Evolutionary conservation across 2,797 vertebrate species (phyloP).

Genomic region (Sebastolobus alascanus): DNA sequence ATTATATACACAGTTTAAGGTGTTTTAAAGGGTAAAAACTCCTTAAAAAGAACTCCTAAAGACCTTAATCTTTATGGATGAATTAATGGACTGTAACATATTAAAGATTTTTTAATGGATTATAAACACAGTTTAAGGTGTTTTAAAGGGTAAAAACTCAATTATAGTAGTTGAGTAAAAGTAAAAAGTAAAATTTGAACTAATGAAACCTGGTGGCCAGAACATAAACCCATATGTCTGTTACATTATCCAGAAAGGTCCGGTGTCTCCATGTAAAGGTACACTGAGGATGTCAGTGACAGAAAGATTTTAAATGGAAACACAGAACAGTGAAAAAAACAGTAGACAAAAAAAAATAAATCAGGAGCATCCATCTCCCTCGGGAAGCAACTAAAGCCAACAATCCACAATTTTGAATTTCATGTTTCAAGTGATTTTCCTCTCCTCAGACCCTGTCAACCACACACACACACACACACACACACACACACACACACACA

Average conservation of each 20-base stretch:
- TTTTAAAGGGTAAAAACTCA: no score
- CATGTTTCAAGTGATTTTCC: constrained; percentile 18
- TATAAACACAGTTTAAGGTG: background rate
- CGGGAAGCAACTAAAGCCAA: background rate
- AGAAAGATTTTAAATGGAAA: background rate
- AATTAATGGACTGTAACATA: background rate
- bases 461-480: constrained; percentile 15
- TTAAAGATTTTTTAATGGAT: background rate
- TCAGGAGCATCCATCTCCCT: background rate
- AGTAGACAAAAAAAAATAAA: background rate
- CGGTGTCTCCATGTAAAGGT: background rate
- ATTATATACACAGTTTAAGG: no score
- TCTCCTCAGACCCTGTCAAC: background rate
- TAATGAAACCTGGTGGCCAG: no score
- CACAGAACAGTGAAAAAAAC: background rate
- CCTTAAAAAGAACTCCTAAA: no score
- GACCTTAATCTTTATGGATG: background rate
- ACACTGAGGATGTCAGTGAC: background rate
- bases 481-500: constrained; percentile 6
- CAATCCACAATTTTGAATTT: constrained; percentile 6
- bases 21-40: no score
- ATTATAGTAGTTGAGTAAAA: no score
- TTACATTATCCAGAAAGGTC: background rate
- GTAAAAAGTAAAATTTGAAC: background rate
- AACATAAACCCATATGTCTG: background rate